phyloP scores from a whole-genome alignment of 1,140 invertebrate genomes.

The Metopolophium dirhodum region DNA sequence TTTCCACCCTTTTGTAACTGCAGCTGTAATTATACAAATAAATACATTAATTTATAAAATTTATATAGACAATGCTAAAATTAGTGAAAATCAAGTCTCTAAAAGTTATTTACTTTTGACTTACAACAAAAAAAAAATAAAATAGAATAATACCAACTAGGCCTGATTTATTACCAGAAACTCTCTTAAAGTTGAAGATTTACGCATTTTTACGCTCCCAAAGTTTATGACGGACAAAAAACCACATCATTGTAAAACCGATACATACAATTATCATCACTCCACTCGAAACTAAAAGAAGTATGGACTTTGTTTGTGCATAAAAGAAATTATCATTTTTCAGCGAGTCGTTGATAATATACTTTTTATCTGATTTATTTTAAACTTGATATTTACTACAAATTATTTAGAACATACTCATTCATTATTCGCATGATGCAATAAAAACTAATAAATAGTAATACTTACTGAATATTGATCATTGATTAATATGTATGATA shows the following conservation, averaged over 20 bases:
- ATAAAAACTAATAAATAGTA: background rate
- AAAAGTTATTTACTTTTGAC: background rate
- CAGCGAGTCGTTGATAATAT: background rate
- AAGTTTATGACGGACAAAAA: background rate
- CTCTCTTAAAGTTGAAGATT: background rate
- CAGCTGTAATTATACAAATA: too few relatives aligned
- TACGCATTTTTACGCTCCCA: background rate
- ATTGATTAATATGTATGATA: background rate
- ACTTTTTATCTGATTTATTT: background rate
- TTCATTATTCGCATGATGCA: background rate
- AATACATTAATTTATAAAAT: too few relatives aligned
- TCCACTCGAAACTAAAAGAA: background rate
- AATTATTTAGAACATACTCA: background rate
- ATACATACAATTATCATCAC: background rate
- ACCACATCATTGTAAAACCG: background rate
- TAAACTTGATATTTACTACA: background rate
- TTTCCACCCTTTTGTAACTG: too few relatives aligned
- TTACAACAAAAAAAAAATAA: background rate
- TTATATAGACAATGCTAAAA: too few relatives aligned
- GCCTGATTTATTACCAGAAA: background rate
- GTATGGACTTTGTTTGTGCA: background rate
- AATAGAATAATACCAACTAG: background rate
- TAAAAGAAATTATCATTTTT: background rate
- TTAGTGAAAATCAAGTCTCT: background rate
- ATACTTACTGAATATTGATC: background rate